These are phyloP conservation scores for Polyommatus icarus DNA, from an alignment of 2,888 invertebrate species.

Conservation along the genomic window DNA sequence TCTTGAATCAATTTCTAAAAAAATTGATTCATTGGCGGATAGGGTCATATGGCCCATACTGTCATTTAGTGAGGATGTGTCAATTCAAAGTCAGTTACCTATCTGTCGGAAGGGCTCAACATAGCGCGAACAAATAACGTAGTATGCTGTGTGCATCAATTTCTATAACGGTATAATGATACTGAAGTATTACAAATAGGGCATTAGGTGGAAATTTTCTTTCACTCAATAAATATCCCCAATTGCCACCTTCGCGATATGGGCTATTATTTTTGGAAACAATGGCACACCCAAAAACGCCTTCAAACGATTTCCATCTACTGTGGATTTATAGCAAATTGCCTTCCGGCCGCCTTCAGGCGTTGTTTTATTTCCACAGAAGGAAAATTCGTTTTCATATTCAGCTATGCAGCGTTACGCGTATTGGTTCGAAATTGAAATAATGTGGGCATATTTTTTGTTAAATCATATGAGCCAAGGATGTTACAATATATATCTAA, in stretches of 20 bases:
- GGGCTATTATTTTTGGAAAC: slow-evolving; percentile 45
- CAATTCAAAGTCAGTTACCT: too few species aligned
- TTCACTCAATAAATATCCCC: slow-evolving; percentile 16
- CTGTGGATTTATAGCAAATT: slow-evolving; percentile 74
- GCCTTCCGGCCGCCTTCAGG: slow-evolving; percentile 64
- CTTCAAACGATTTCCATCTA: slow-evolving; percentile 64
- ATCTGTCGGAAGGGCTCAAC: too few species aligned
- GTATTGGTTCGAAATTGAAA: slow-evolving; percentile 9
- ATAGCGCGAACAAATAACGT: too few species aligned
- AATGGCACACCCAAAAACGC: slow-evolving; percentile 60
- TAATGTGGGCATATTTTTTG: neutral
- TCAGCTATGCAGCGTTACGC: slow-evolving; percentile 28
- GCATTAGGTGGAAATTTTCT: neutral
- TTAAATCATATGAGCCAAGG: neutral
- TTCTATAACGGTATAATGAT: neutral
- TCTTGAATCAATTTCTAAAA: too few species aligned
- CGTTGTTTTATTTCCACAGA: slow-evolving; percentile 65
- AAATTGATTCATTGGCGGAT: too few species aligned
- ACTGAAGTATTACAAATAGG: neutral
- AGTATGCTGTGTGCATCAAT: too few species aligned
- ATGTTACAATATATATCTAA: neutral
- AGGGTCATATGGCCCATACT: too few species aligned
- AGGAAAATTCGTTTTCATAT: slow-evolving; percentile 53
- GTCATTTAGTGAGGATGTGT: too few species aligned
- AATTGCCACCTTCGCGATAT: slow-evolving; percentile 34